Percentiles rank a stretch among this genome's conserved stretches.
phyloP scores from a whole-genome alignment of 2,797 vertebrate genomes.

The Sciaenops ocellatus region DNA sequence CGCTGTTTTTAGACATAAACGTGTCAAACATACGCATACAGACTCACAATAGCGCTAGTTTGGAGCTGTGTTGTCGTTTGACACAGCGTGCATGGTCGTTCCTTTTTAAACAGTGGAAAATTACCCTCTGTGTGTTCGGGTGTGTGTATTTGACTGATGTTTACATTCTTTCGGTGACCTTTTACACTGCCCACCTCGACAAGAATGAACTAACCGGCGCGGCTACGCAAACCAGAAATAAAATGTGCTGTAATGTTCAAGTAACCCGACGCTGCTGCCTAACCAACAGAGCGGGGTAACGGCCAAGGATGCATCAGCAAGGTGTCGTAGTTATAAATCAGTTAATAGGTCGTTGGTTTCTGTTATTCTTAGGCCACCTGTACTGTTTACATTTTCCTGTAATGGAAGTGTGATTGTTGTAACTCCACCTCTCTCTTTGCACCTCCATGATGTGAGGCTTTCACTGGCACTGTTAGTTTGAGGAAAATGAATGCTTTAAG shows the following conservation, averaged over 20 bases:
- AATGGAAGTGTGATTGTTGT: slow-evolving; percentile 24
- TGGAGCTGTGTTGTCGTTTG: background rate
- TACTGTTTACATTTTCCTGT: slow-evolving; percentile 20
- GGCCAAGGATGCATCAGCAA: slow-evolving; percentile 25
- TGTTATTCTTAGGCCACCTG: slow-evolving; percentile 6
- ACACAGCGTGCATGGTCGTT: background rate
- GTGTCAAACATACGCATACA: background rate
- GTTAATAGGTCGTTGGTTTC: slow-evolving; percentile 18
- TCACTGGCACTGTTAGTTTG: slow-evolving; percentile 33
- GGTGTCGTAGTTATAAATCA: slow-evolving; percentile 31
- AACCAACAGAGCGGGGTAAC: background rate
- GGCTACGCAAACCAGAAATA: too few species aligned
- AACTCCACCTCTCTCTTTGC: slow-evolving; percentile 34
- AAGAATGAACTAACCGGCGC: slow-evolving; percentile 2
- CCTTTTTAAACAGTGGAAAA: slow-evolving; percentile 50
- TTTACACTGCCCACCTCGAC: slow-evolving; percentile 35
- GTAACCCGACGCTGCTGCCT: background rate
- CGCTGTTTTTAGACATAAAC: too few species aligned
- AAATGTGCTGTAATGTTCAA: background rate
- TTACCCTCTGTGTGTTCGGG: slow-evolving; percentile 24
- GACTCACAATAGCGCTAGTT: background rate
- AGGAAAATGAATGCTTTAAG: slow-evolving; percentile 25
- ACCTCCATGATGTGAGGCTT: slow-evolving; percentile 23
- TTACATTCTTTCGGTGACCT: slow-evolving; percentile 71
- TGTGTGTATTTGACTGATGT: slow-evolving; percentile 41